A percentile compares a stretch with the other conserved stretches of the same genome.
Evolutionary conservation across 2,113 vertebrate species (phyloP).

Genomic region (Oreotrochilus melanogaster): DNA sequence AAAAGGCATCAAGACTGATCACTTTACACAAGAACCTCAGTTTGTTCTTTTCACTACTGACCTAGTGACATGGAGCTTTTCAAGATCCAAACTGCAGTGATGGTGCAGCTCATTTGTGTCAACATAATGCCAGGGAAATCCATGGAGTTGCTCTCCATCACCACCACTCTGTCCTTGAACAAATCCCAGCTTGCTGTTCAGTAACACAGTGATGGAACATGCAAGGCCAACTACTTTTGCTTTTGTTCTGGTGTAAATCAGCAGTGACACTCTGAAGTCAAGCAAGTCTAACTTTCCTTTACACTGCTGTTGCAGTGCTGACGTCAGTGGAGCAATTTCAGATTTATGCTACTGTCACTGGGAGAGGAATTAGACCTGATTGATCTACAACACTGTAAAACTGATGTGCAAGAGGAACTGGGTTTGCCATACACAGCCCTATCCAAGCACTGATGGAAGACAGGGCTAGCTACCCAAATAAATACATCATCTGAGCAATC

Average conservation of each 20-base stretch:
- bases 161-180: not conserved
- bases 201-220: not conserved
- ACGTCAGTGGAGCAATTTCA: not conserved
- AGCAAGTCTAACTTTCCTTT: not conserved
- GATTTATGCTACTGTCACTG: not conserved
- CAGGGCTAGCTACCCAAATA: not conserved
- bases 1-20: not conserved
- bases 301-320: accelerated
- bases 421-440: not conserved
- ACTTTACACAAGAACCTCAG: not conserved
- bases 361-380: not conserved
- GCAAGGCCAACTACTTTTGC: not conserved
- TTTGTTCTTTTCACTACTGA: not conserved
- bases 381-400: conserved; percentile 18
- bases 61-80: not conserved
- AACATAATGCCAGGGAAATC: not conserved
- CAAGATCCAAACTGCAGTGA: not conserved
- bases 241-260: not conserved
- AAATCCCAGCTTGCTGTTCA: not conserved
- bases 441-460: conserved; percentile 27
- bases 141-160: not conserved
- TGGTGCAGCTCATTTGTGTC: not conserved
- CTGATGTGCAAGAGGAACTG: not conserved
- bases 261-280: not conserved
- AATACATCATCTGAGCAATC: not conserved